Evolutionary conservation across 2,888 invertebrate genomes (phyloP), one percentile per base, ranked within the genome.

Genomic region (Pimpla rufipes): DNA sequence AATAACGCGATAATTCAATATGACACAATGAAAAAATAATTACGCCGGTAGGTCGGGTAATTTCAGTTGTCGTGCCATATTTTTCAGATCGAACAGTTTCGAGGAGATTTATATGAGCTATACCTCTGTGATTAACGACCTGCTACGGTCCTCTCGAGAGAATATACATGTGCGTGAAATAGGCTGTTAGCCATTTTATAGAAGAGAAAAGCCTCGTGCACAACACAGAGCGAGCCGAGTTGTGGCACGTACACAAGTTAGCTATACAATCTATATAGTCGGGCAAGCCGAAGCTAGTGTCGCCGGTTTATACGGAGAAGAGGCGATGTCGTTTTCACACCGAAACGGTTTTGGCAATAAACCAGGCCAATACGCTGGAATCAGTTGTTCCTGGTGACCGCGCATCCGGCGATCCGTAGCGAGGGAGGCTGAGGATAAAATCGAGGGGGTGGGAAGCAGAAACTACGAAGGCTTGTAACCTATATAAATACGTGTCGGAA

Each of bases 271-370:
- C 37, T 37, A 35, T 37, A 62, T 16, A 37, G 18, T 62, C 8
- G 37, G 18, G 8, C 62, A 62, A 37, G 18, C 18, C 18, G 37
- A 37, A 35, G 35, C 37, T 37, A 37, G 35, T 35, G 62, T 62
- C 18, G 35, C 18, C 2, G 57, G 16, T 64, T 10, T 64, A 16
- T 42, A 64, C 64, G 64, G 16, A 37, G 23, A 23, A 11, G 55
- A 37, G 21, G 52, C 78, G 45, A 71, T 50, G 62, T 76, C 67
- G 68, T 73, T 67, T 81, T 64, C 73, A 79, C 68, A 71, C 71
- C 42, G 67, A 78, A 78, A 84, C 62, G 73, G 76, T 75, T 85
- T 83, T 86, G 85, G 84, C 84, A 83, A 70, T 81, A 76, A 76
- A 79, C 85, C 85, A 85, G 71, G 52, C 66, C 79, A 79, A 75